Percentiles rank a stretch among this genome's conserved stretches.
These are phyloP conservation scores for Drosophila mettleri DNA, from an alignment of 2,888 invertebrate genomes.

Conservation along the genomic window DNA sequence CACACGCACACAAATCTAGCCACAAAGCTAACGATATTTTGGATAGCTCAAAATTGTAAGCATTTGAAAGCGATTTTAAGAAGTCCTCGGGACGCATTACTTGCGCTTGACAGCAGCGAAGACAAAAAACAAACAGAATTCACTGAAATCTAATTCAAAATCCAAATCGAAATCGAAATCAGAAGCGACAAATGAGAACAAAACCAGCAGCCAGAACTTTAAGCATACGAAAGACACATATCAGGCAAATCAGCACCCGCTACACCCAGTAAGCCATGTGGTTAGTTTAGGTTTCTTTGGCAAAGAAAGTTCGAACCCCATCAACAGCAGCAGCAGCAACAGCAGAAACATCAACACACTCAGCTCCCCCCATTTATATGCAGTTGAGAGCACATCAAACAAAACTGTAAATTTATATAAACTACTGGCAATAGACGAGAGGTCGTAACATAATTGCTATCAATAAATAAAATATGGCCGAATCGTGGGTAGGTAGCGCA, in stretches of 20 bases:
- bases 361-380: slow-evolving; percentile 40
- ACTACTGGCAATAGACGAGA: slow-evolving; percentile 78
- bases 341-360: slow-evolving; percentile 15
- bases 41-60: slow-evolving; percentile 41
- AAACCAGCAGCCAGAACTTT: slow-evolving; percentile 61
- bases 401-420: slow-evolving; percentile 72
- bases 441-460: slow-evolving; percentile 83
- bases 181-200: slow-evolving; percentile 59
- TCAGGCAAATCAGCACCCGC: slow-evolving; percentile 31
- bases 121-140: slow-evolving; percentile 49
- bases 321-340: slow-evolving; percentile 6
- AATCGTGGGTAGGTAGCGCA: slow-evolving; percentile 32
- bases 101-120: slow-evolving; percentile 59
- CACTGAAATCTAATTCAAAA: slow-evolving; percentile 57
- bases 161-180: slow-evolving; percentile 51
- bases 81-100: slow-evolving; percentile 55
- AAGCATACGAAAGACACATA: slow-evolving; percentile 51
- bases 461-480: slow-evolving; percentile 81
- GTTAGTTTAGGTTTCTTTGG: slow-evolving; percentile 75
- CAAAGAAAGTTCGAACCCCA: slow-evolving; percentile 63
- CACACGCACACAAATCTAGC: slow-evolving; percentile 11
- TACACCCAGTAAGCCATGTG: slow-evolving; percentile 66
- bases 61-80: slow-evolving; percentile 35
- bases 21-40: slow-evolving; percentile 49
- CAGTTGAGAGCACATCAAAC: slow-evolving; percentile 77